phyloP scores from a whole-genome alignment of 2,113 vertebrate genomes.

The Rhinopomastus cyanomelas region DNA sequence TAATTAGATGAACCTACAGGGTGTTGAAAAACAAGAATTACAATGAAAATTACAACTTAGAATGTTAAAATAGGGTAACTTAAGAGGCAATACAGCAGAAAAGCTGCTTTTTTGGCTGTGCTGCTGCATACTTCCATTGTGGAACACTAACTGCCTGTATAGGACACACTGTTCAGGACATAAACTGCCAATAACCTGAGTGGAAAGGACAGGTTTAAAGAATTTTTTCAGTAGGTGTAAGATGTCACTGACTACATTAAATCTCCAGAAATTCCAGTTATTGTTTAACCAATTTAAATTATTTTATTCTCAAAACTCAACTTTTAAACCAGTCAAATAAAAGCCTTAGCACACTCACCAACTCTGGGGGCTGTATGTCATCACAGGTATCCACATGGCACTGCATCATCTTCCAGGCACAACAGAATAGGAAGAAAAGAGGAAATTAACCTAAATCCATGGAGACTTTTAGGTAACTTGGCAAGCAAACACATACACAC shows the following conservation, averaged over 20 bases:
- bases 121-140: not conserved
- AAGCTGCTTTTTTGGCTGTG: not conserved
- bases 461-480: not conserved
- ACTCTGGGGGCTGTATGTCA: slow-evolving; percentile 67
- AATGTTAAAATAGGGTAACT: not conserved
- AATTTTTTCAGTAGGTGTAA: not conserved
- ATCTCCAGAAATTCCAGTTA: not conserved
- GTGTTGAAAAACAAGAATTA: not conserved
- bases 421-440: not conserved
- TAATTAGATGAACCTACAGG: not conserved
- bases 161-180: not conserved
- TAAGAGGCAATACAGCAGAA: not conserved
- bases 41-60: not conserved
- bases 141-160: not conserved
- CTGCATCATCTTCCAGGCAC: slow-evolving; percentile 66
- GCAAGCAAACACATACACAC: not conserved
- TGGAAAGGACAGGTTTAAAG: not conserved
- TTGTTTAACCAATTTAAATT: not conserved
- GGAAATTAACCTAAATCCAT: not conserved
- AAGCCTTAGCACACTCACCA: slow-evolving; percentile 49
- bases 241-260: not conserved
- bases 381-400: slow-evolving; percentile 72
- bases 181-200: not conserved
- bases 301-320: not conserved
- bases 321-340: slow-evolving; percentile 7